Evolutionary conservation across 2,113 vertebrate species (phyloP).

Genomic region (Pogona vitticeps): DNA sequence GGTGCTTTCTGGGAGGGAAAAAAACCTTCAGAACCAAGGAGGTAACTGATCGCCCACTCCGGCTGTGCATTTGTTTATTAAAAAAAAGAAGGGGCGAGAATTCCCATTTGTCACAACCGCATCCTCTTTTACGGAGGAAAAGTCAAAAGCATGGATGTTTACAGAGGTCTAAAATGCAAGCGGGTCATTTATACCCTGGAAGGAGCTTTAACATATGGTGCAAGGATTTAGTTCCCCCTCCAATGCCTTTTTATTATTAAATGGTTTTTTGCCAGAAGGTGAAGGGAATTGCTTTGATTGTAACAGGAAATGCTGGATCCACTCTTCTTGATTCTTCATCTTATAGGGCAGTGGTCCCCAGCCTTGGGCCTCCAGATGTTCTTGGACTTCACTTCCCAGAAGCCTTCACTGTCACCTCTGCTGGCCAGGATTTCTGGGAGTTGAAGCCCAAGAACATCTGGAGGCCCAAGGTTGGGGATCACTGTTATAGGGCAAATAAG

Average conservation of each 20-base stretch:
- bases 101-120: not conserved
- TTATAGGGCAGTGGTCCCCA: too few species aligned
- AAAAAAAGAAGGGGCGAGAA: not conserved
- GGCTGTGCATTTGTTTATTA: not conserved
- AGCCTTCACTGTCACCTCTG: too few species aligned
- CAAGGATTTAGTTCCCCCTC: not conserved
- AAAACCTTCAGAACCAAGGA: too few species aligned
- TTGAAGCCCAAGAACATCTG: too few species aligned
- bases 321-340: not conserved
- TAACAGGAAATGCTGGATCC: not conserved
- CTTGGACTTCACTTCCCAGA: too few species aligned
- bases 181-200: not conserved
- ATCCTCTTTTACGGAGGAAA: not conserved
- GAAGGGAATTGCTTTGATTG: too few species aligned
- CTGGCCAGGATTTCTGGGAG: too few species aligned
- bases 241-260: not conserved
- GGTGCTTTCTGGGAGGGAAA: not conserved
- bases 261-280: not conserved
- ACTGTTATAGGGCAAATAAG: not conserved
- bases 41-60: not conserved
- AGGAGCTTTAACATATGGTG: slow-evolving; percentile 22
- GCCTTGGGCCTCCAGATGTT: too few species aligned
- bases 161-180: too few species aligned
- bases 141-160: not conserved
- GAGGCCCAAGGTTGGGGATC: too few species aligned